Evolutionary conservation across 2,797 vertebrate genomes (phyloP), one percentile per base, ranked within the genome.

Genomic region (Gephyroberyx darwinii): DNA sequence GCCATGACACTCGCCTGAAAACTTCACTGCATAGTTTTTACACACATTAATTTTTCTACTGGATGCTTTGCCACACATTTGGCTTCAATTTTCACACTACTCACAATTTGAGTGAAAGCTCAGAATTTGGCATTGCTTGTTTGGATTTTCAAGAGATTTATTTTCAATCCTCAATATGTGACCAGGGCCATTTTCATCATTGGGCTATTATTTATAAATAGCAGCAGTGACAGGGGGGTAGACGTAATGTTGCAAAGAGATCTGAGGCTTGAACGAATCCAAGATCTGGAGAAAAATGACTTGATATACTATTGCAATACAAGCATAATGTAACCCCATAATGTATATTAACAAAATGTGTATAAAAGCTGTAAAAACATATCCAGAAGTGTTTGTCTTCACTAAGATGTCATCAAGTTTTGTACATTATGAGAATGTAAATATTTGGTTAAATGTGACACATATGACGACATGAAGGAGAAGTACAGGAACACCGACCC

Each of bases 361-460:
- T n/a, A 2, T 20, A 31, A 37, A 51, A 58, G 53, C 33, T 68
- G 62, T 62, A 55, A 37, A 71, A 65, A 58, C 2, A 1, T 9
- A 35, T 8, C 22, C 8, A 47, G 43, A 19, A 51, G 0, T 30
- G 33, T 53, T 58, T 52, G 39, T 17, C 45, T 35, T 35, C 52
- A n/a, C 39, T 30, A 60, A 50, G 43, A 48, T 50, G 10, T 20
- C 26, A 74, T 13, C 63, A 68, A 54, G 65, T 56, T 26, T 22
- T 59, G 13, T 5, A 33, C 17, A 41, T 59, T 13, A 43, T 22
- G 17, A 22, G n/a, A n/a, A n/a, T n/a, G 13, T 45, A 60, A 43
- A 43, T 26, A 60, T 3, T 39, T 8, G 33, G 7, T 41, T 39
- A 45, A 37, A 55, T 60, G 50, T 55, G 64, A 58, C 65, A 71